Evolutionary conservation across 2,888 invertebrate species (phyloP), one percentile per base, ranked within the genome.

Genomic region (Drosophila mayaguana): DNA sequence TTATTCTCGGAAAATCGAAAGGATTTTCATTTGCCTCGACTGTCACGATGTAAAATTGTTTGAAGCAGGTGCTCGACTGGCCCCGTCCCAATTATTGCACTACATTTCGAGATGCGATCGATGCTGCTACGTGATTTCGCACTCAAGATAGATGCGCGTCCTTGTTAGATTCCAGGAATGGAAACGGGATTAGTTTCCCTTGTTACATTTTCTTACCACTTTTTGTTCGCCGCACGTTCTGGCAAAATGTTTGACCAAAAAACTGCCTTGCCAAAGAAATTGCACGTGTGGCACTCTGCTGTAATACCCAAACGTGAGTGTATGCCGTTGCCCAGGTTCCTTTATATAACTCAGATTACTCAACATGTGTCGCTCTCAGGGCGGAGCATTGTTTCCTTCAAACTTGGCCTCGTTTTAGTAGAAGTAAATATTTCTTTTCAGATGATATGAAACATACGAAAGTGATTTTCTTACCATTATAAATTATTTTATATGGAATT

Each of bases 81-180:
- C 18, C n/a, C 12, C 51, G 28, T 55, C 36, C 65, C 83, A 85
- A 81, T 80, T 80, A 75, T 83, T 71, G 61, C 68, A 55, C 51
- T 64, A 63, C 40, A 46, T 62, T 56, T 56, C 51, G 14, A 22
- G 50, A 28, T 40, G 46, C 42, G 12, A 51, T 20, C 32, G 51
- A 50, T 43, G 48, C 64, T 28, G 36, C 68, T 72, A 88, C 85
- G 85, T 85, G 85, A 85, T 85, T 85, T 85, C 86, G 62, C 78
- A 81, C 70, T 78, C 70, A 78, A 85, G 88, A 85, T 85, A 86
- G 68, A 61, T 63, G 25, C 56, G 45, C 59, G 63, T 64, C 55
- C 71, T 70, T 46, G 45, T 61, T 77, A 22, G 38, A 45, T 88
- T 83, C 84, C 42, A 36, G 63, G 88, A 84, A 88, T 57, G 36